Evolutionary conservation across 2,113 vertebrate species (phyloP), one percentile per base, ranked within the genome.

Genomic region (Chionomys nivalis): DNA sequence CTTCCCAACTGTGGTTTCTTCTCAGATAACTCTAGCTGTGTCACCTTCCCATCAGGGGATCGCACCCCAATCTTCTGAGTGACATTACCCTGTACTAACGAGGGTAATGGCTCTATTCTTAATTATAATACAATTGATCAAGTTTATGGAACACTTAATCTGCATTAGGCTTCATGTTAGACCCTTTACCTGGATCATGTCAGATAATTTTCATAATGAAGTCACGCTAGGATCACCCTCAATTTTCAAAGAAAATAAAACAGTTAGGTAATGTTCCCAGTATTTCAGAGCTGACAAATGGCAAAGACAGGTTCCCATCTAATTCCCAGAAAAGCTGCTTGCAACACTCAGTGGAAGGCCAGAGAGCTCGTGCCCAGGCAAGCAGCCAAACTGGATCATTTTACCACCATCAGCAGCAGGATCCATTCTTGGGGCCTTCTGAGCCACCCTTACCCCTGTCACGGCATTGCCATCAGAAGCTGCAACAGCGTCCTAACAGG

Each of bases 151-250:
- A 73, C 26, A 47, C 70, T 66, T 24, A 36, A 31, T 68, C 6
- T 42, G 47, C 61, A 90, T 68, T 63, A 55, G 76, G 12, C 33
- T 89, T 86, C n/a, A 44, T 28, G 52, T 66, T 89, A 39, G 33
- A 5, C 39, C 31, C 39, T 70, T 95, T 17, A 47, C 5, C 21
- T 61, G 39, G 55, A 39, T 76, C 78, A 86, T 52, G 65, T 86
- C 44, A 92, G n/a, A 89, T 91, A 85, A 87, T 49, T 90, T 91
- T 87, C 39, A 66, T 39, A n/a, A 52, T 24, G 61, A 36, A 89
- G 83, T 47, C 39, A 68, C 26, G 39, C 42, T 66, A 24, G 5
- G 79, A 26, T 52, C 23, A 72, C 78, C 10, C 70, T 28, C 33
- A 75, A 4, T 63, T 66, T 58, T 24, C 55, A n/a, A 58, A 36